A percentile compares a stretch with the other conserved stretches of the same genome.
These are phyloP conservation scores for Suillia variegata DNA, from an alignment of 2,888 invertebrate species.

Conservation along the genomic window DNA sequence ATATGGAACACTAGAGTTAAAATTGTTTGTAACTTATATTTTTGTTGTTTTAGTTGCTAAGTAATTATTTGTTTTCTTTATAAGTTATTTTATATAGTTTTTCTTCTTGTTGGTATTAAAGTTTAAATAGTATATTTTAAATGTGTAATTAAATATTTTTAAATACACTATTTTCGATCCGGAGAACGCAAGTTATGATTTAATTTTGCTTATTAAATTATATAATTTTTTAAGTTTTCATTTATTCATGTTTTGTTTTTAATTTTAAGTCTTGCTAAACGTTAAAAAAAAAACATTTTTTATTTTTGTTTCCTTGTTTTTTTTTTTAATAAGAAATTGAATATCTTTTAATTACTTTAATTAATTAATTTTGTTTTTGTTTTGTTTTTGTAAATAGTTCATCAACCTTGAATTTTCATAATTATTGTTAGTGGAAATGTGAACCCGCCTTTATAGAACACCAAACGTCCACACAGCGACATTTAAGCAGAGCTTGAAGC, in stretches of 20 bases:
- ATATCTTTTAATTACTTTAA: too few relatives aligned
- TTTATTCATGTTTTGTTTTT: conserved; percentile 33
- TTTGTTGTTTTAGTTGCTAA: conserved; percentile 5
- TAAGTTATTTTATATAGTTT: conserved; percentile 7
- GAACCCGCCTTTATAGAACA: too few relatives aligned
- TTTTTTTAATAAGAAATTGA: too few relatives aligned
- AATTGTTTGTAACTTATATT: conserved; percentile 47
- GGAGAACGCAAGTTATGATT: background rate
- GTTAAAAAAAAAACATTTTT: conserved; percentile 38
- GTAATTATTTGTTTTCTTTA: background rate
- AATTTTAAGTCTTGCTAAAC: conserved; percentile 51
- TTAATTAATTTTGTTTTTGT: conserved; percentile 27
- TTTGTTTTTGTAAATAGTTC: conserved; percentile 52
- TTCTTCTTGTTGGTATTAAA: conserved; percentile 25
- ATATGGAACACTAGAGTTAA: conserved; percentile 55
- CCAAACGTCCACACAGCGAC: too few relatives aligned
- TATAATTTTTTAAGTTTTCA: conserved; percentile 28
- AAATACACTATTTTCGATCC: conserved; percentile 23
- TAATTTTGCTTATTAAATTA: conserved; percentile 8
- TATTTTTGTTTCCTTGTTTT: too few relatives aligned
- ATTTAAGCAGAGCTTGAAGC: too few relatives aligned
- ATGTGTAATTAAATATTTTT: conserved; percentile 5
- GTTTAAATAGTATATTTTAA: conserved; percentile 3
- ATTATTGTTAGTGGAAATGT: conserved; percentile 35
- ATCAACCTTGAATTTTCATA: conserved; percentile 54